Percentiles rank a stretch among this genome's conserved stretches.
Conservation (phyloP, 2,888 invertebrate species). For the Tethea ocularis region DNA sequence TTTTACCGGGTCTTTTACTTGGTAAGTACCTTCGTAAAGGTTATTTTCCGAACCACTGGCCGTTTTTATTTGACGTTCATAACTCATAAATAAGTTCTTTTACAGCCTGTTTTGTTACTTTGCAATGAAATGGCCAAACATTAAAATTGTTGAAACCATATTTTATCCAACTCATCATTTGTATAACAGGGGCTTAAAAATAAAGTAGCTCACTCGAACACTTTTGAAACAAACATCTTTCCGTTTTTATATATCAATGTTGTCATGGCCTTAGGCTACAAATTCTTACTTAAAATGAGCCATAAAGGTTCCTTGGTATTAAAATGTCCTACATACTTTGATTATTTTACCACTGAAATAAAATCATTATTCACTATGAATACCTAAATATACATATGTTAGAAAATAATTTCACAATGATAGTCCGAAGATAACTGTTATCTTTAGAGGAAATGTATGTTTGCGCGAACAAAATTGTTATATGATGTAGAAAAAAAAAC, state of each 20-base stretch:
- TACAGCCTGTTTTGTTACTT: constrained; percentile 21
- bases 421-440: no score
- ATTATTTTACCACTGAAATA: no score
- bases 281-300: no score
- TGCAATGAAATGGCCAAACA: constrained; percentile 11
- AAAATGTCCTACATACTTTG: no score
- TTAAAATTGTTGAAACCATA: constrained; percentile 12
- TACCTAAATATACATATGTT: no score
- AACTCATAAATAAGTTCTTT: constrained; percentile 34
- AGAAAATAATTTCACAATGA: no score
- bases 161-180: not conserved
- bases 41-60: constrained; percentile 40
- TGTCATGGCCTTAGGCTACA: not conserved
- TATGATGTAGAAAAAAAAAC: no score
- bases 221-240: not conserved
- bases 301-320: no score
- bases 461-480: no score
- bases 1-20: constrained; percentile 19
- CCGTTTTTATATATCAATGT: not conserved
- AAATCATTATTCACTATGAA: no score
- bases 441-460: no score
- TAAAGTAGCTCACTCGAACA: not conserved
- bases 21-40: constrained; percentile 21
- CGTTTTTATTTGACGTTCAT: constrained; percentile 34
- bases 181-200: not conserved